Conservation (phyloP, 2,888 invertebrate species). For the Lasioglossum villosulum region DNA sequence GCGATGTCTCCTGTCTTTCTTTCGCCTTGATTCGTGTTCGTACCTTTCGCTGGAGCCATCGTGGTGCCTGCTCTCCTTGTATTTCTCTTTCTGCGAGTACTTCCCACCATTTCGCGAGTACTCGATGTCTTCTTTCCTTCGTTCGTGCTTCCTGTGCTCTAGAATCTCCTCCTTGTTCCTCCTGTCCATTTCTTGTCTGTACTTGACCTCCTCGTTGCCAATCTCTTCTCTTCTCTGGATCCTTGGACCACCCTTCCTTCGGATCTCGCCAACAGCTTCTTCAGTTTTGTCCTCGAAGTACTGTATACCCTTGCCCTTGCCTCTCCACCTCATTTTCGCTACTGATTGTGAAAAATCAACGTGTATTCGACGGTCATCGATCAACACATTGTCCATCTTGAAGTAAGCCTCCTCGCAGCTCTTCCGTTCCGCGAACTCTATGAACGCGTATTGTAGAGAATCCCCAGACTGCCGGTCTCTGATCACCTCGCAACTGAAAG, state of each 20-base stretch:
- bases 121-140: slow-evolving; percentile 52
- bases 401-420: slow-evolving; percentile 99
- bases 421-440: slow-evolving; percentile 97
- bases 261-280: neutral
- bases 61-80: slow-evolving; percentile 50
- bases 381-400: slow-evolving; percentile 99
- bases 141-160: slow-evolving; percentile 61
- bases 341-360: slow-evolving; percentile 99
- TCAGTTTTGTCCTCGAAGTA: slow-evolving; percentile 59
- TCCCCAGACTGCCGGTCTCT: slow-evolving; percentile 96
- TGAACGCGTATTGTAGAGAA: slow-evolving; percentile 99
- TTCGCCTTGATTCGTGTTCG: slow-evolving; percentile 59
- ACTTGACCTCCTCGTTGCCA: slow-evolving; percentile 34
- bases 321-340: slow-evolving; percentile 95
- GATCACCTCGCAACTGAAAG: slow-evolving; percentile 96
- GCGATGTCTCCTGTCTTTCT: slow-evolving; percentile 37
- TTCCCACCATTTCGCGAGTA: slow-evolving; percentile 54
- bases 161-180: slow-evolving; percentile 36
- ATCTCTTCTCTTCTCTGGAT: slow-evolving; percentile 21
- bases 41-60: slow-evolving; percentile 58
- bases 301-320: slow-evolving; percentile 92
- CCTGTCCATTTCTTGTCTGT: slow-evolving; percentile 35
- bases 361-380: slow-evolving; percentile 99
- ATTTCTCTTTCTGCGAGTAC: slow-evolving; percentile 50
- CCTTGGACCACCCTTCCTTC: neutral